Evolutionary conservation across 2,113 vertebrate species (phyloP).

Genomic region (Sander lucioperca): DNA sequence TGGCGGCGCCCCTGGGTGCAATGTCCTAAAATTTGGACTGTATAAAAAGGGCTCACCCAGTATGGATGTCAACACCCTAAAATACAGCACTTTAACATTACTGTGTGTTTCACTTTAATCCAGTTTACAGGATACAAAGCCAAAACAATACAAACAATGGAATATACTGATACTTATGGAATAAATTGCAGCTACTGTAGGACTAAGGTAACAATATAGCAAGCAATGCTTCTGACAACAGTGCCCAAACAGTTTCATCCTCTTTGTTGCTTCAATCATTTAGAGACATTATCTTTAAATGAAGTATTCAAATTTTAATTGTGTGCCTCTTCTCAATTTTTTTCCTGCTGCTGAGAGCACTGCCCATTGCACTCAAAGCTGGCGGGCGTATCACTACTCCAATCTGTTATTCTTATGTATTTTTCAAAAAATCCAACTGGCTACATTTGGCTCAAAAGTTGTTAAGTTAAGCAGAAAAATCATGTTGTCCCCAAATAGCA

Average conservation of each 20-base stretch:
- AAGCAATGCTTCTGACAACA: conserved; percentile 8
- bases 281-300: conserved; percentile 42
- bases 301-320: conserved; percentile 44
- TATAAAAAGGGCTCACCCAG: not conserved
- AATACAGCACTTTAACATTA: not conserved
- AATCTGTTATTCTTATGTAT: conserved; percentile 56
- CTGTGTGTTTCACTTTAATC: conserved; percentile 1
- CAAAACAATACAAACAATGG: not conserved
- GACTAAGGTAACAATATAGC: not conserved
- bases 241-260: conserved; percentile 3
- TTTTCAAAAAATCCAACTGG: conserved; percentile 24
- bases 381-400: conserved; percentile 24
- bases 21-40: not conserved
- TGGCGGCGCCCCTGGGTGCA: no score
- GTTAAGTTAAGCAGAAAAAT: conserved; percentile 60
- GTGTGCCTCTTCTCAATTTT: conserved; percentile 2
- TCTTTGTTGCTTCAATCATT: conserved; percentile 37
- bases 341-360: conserved; percentile 28
- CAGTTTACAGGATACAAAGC: not conserved
- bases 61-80: not conserved
- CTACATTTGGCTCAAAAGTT: conserved; percentile 44
- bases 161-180: not conserved
- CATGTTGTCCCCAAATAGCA: conserved; percentile 51
- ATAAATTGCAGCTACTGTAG: not conserved
- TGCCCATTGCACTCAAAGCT: conserved; percentile 48